Conservation (phyloP, 2,113 vertebrate genomes). For the Myiozetetes cayanensis region DNA sequence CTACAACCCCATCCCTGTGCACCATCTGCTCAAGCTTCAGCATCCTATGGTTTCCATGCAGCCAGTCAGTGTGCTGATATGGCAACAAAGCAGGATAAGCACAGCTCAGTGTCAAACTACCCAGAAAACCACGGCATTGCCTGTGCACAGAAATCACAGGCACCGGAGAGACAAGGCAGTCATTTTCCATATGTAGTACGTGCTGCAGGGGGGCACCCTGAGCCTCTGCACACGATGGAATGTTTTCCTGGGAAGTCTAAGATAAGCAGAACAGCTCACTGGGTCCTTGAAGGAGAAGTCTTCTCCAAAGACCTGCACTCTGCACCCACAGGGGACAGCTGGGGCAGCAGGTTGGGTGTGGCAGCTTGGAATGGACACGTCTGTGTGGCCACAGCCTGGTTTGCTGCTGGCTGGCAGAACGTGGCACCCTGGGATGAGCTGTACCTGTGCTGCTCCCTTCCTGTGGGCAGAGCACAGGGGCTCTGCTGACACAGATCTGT, state of each 20-base stretch:
- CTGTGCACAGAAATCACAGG: not conserved
- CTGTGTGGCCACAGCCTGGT: not conserved
- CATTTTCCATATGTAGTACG: rapidly evolving
- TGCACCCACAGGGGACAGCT: not conserved
- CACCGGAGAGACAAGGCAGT: not conserved
- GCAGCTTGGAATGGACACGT: not conserved
- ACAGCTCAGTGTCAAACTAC: not conserved
- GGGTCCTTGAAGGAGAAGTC: not conserved
- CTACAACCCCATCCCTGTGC: not conserved
- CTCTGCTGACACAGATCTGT: not conserved
- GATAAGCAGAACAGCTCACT: not conserved
- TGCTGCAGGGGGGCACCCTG: not conserved
- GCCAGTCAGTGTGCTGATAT: not conserved
- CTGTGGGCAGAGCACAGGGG: not conserved
- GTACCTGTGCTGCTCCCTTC: not conserved
- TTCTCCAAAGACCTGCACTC: not conserved
- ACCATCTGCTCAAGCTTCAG: conserved; percentile 43
- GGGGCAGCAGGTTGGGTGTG: not conserved
- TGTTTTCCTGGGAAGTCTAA: not conserved
- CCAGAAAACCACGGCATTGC: not conserved
- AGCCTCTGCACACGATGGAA: rapidly evolving
- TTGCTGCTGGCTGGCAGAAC: not conserved
- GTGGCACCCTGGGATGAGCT: rapidly evolving
- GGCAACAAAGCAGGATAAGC: not conserved
- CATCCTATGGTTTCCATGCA: not conserved